Base-by-base conservation (phyloP, 2,113 vertebrate species). In the Camelus dromedarius region DNA sequence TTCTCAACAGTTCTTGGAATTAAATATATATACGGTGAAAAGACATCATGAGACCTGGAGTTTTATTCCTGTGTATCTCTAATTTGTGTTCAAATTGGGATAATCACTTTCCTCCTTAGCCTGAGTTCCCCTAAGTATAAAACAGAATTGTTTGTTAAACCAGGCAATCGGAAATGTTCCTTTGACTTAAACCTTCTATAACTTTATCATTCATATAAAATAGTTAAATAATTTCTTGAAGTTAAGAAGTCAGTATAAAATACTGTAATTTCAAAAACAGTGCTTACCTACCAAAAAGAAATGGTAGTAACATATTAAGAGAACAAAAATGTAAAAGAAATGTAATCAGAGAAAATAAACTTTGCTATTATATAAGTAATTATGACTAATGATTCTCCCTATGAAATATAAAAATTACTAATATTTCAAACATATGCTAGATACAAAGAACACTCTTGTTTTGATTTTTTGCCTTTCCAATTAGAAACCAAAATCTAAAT, bases 201-300 rank as follows among this genome's bases (percentile, higher is more conserved):
- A 26, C 1, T 18, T 86, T 80, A 83, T 67, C 16, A 70, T 77
- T 91, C 52, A 83, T 56, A 52, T 87, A 64, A 77, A 50, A 73
- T 15, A 26, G 52, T 30, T 48, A 86, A 93, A 81, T 76, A 88
- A 73, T 58, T 72, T 93, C 35, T 94, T 95, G 11, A 67, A 92
- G 90, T 82, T 77, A 81, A 80, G 10, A 8, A 56, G 13, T 48
- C 14, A 4, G 48, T 35, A 75, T 56, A 73, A 80, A 93, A 69
- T 46, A 70, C 48, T 52, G 19, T 50, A 42, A 81, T 77, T 91
- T 88, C 5, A 60, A 86, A 93, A 89, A 70, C 8, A 56, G 32
- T 64, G 38, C 15, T 95, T 70, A 92, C 2, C 8, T 77, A 64
- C 3, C 75, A 89, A 72, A 93, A 32, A 38, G 32, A 92, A 89